Evolutionary conservation across 2,888 invertebrate species (phyloP).

Genomic region (Rhimphoctona megacephalus): DNA sequence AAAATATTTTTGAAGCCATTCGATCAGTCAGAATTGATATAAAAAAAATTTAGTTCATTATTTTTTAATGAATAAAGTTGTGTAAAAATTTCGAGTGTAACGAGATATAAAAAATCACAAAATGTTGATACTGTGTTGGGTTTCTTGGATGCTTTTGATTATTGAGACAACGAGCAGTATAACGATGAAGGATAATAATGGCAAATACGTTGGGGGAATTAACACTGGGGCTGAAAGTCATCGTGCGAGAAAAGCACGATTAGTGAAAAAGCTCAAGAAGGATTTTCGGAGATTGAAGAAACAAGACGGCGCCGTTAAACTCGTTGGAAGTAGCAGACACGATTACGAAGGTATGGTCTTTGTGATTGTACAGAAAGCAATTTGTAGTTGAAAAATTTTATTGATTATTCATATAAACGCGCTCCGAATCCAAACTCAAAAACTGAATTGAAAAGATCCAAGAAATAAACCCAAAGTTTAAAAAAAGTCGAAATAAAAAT

Average conservation of each 20-base stretch:
- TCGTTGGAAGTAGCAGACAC: constrained; percentile 87
- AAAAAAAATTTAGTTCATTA: background rate
- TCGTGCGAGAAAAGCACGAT: constrained; percentile 85
- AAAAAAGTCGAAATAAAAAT: too few relatives aligned
- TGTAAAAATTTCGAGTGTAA: background rate
- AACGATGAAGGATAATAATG: constrained; percentile 17
- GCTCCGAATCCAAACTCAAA: too few relatives aligned
- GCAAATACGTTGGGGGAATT: constrained; percentile 4
- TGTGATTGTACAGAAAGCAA: background rate
- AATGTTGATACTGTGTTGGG: constrained; percentile 57
- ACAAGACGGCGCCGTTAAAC: constrained; percentile 90
- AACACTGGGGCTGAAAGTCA: constrained; percentile 8
- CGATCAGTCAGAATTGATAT: background rate
- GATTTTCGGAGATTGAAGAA: constrained; percentile 90
- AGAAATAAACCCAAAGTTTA: too few relatives aligned
- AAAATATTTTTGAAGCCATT: background rate
- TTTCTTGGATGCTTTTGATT: constrained; percentile 29
- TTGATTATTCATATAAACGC: too few relatives aligned
- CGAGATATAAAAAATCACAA: constrained; percentile 23
- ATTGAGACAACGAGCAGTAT: constrained; percentile 28
- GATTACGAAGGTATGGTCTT: constrained; percentile 89
- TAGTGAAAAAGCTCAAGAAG: constrained; percentile 90
- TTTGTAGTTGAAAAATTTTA: background rate
- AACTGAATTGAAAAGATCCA: too few relatives aligned
- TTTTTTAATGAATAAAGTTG: background rate